These are phyloP conservation scores for Bathybates hornii DNA, from an alignment of 2,113 vertebrate species.

Conservation along the genomic window DNA sequence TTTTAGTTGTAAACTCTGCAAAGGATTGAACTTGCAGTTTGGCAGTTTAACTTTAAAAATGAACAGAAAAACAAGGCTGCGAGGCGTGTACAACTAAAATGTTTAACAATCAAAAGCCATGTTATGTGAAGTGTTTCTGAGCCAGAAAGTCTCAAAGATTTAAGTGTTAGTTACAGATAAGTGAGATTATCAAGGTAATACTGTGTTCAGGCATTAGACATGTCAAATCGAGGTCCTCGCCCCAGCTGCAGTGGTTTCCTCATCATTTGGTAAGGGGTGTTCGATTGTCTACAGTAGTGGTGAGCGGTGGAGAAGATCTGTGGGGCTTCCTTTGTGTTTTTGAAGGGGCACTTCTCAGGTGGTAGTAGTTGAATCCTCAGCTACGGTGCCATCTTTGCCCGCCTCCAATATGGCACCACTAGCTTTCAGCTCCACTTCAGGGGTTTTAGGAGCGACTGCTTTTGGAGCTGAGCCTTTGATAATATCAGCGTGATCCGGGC, in stretches of 20 bases:
- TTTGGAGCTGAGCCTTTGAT: constrained; percentile 39
- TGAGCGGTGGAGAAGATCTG: constrained; percentile 16
- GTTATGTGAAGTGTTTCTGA: background rate
- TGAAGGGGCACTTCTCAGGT: constrained; percentile 46
- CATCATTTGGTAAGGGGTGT: constrained; percentile 43
- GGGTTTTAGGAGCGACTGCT: constrained; percentile 57
- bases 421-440: constrained; percentile 61
- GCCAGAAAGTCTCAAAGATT: constrained; percentile 22
- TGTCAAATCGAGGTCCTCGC: constrained; percentile 28
- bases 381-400: constrained; percentile 37
- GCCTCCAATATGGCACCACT: constrained; percentile 18
- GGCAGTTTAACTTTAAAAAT: constrained; percentile 47
- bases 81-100: constrained; percentile 13
- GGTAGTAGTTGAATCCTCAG: constrained; percentile 49
- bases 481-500: constrained; percentile 43
- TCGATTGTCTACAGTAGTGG: constrained; percentile 62
- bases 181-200: constrained; percentile 19
- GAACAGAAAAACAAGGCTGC: background rate
- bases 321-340: constrained; percentile 1
- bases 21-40: constrained; percentile 43
- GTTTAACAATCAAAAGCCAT: constrained; percentile 10
- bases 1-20: constrained; percentile 58
- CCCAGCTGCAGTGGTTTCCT: constrained; percentile 45
- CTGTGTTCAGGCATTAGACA: constrained; percentile 47
- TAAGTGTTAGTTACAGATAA: background rate